Conservation (phyloP, 2,888 invertebrate genomes). For the Onchidella celtica region DNA sequence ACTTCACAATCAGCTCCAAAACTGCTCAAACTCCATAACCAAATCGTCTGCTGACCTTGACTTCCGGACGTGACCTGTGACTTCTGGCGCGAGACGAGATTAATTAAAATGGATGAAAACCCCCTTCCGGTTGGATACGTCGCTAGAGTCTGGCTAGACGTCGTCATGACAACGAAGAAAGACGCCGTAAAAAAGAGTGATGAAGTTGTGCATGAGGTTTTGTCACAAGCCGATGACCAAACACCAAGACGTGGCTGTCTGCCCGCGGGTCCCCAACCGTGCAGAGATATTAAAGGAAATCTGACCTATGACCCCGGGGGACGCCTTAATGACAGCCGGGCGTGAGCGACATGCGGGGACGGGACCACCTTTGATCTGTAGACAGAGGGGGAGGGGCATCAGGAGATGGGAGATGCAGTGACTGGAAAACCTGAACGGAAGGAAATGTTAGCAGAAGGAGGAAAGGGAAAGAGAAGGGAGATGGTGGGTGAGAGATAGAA, state of each 20-base stretch:
- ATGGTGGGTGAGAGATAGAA: not conserved
- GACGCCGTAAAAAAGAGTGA: not conserved
- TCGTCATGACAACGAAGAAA: slow-evolving; percentile 10
- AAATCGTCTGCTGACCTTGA: slow-evolving; percentile 22
- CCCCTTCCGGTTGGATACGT: not conserved
- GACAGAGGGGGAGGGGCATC: not conserved
- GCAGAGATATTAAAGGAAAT: slow-evolving; percentile 8
- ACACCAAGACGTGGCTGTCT: not conserved
- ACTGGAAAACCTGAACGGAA: too few species aligned
- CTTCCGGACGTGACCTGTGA: not conserved
- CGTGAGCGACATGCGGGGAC: not conserved
- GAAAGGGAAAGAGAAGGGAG: not conserved
- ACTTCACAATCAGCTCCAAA: too few species aligned
- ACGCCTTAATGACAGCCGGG: not conserved
- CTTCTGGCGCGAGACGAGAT: not conserved
- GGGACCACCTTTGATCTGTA: not conserved
- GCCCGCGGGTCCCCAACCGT: not conserved
- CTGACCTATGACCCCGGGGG: slow-evolving; percentile 14
- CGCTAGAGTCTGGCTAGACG: not conserved
- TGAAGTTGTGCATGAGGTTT: not conserved
- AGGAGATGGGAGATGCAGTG: too few species aligned
- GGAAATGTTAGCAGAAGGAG: too few species aligned
- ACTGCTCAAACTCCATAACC: not conserved
- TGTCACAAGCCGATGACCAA: not conserved
- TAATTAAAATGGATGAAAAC: slow-evolving; percentile 38